These are phyloP conservation scores for Ceryle rudis DNA, from an alignment of 2,797 vertebrate genomes.

Conservation along the genomic window DNA sequence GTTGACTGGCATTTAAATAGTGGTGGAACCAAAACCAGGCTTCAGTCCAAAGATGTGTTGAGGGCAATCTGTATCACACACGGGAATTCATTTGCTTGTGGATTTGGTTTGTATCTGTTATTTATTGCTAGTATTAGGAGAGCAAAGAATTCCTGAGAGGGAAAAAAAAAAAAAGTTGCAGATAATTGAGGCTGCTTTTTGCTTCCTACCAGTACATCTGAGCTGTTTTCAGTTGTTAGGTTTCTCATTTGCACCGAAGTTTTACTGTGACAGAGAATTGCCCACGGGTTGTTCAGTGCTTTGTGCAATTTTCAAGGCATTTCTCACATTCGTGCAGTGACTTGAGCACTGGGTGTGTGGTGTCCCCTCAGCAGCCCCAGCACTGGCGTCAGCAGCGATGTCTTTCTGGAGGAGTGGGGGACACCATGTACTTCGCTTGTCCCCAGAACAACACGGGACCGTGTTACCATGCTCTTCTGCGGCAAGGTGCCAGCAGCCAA, in stretches of 20 bases:
- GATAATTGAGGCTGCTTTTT: conserved; percentile 43
- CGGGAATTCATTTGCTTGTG: not conserved
- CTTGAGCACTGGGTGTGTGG: fast-evolving
- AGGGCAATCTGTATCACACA: not conserved
- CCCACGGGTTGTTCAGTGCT: conserved; percentile 50
- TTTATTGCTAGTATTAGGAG: not conserved
- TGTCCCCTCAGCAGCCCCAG: not conserved
- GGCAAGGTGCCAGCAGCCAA: not conserved
- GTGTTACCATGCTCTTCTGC: not conserved
- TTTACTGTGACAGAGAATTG: conserved; percentile 58
- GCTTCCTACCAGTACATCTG: conserved; percentile 13
- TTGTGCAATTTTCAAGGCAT: conserved; percentile 27
- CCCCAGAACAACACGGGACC: fast-evolving
- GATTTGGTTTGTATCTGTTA: not conserved
- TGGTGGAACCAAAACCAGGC: not conserved
- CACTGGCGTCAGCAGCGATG: not conserved
- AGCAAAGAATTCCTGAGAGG: not conserved
- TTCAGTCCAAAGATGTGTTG: not conserved
- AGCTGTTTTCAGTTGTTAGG: conserved; percentile 58
- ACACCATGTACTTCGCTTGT: not conserved
- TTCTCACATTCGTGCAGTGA: conserved; percentile 1
- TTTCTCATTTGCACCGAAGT: conserved; percentile 51
- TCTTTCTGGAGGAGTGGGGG: not conserved
- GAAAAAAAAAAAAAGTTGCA: not conserved
- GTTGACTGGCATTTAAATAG: not conserved